Evolutionary conservation across 2,888 invertebrate species (phyloP).

Genomic region (Lobophora halterata): DNA sequence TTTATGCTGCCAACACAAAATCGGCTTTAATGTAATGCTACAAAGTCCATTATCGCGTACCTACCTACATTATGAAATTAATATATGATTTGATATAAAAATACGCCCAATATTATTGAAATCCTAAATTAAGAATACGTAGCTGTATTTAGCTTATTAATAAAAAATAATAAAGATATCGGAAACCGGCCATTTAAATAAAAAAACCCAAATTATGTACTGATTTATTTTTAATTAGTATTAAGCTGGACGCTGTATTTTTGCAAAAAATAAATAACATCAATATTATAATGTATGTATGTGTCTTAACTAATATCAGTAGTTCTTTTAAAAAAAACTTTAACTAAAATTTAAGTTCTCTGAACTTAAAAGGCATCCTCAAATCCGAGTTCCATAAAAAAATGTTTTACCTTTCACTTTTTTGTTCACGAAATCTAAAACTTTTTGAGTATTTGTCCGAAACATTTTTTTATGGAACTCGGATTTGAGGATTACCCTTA

Average conservation of each 20-base stretch:
- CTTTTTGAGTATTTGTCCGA: too few relatives aligned
- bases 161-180: constrained; percentile 46
- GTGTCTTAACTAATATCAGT: too few relatives aligned
- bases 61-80: constrained; percentile 3
- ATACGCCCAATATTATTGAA: constrained; percentile 17
- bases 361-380: too few relatives aligned
- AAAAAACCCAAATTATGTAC: constrained; percentile 51
- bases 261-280: constrained; percentile 53
- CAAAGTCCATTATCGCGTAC: constrained; percentile 11
- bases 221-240: constrained; percentile 52
- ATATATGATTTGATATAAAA: constrained; percentile 11
- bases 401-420: too few relatives aligned
- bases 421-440: too few relatives aligned
- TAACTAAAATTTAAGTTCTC: too few relatives aligned
- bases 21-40: constrained; percentile 12
- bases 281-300: too few relatives aligned
- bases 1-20: constrained; percentile 10
- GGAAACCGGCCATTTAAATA: constrained; percentile 73
- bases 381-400: too few relatives aligned
- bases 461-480: too few relatives aligned
- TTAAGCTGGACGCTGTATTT: constrained; percentile 65
- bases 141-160: constrained; percentile 61
- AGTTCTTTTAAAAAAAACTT: too few relatives aligned
- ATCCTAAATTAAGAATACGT: constrained; percentile 38
- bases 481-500: too few relatives aligned